These are phyloP conservation scores for Cataglyphis cursor DNA, from an alignment of 2,888 invertebrate genomes.

Conservation along the genomic window DNA sequence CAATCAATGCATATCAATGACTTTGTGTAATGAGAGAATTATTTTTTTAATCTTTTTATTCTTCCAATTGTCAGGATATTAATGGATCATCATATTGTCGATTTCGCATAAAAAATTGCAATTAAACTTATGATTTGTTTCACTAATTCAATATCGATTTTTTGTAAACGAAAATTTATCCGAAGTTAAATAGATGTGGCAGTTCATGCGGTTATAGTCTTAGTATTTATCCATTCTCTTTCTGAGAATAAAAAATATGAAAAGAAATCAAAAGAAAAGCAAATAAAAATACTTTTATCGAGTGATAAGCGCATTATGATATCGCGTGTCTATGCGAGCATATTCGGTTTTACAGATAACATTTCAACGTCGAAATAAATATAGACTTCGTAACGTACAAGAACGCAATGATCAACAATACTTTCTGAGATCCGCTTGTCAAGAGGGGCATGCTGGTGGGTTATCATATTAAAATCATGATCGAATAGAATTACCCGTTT, in stretches of 20 bases:
- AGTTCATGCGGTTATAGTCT: neutral
- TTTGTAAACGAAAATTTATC: neutral
- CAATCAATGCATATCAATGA: neutral
- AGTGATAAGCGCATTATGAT: slow-evolving; percentile 27
- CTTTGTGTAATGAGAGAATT: neutral
- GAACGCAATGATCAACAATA: slow-evolving; percentile 62
- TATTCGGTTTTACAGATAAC: slow-evolving; percentile 38
- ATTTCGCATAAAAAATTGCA: neutral
- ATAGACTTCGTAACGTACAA: slow-evolving; percentile 54
- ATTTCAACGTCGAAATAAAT: slow-evolving; percentile 12
- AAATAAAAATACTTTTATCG: slow-evolving; percentile 25
- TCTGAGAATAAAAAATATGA: slow-evolving; percentile 1
- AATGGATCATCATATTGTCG: neutral
- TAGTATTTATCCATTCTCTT: neutral
- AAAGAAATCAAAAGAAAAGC: neutral
- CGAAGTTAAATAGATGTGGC: neutral
- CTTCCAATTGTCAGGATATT: neutral
- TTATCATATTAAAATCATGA: slow-evolving; percentile 78
- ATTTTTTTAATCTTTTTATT: neutral
- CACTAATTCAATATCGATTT: neutral
- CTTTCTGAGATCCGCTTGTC: slow-evolving; percentile 42
- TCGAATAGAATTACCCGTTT: neutral
- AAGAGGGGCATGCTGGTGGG: slow-evolving; percentile 75
- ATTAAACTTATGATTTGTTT: neutral
- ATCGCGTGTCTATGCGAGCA: slow-evolving; percentile 25